Conservation (phyloP, 2,888 invertebrate genomes). For the Lasioglossum calceatum region DNA sequence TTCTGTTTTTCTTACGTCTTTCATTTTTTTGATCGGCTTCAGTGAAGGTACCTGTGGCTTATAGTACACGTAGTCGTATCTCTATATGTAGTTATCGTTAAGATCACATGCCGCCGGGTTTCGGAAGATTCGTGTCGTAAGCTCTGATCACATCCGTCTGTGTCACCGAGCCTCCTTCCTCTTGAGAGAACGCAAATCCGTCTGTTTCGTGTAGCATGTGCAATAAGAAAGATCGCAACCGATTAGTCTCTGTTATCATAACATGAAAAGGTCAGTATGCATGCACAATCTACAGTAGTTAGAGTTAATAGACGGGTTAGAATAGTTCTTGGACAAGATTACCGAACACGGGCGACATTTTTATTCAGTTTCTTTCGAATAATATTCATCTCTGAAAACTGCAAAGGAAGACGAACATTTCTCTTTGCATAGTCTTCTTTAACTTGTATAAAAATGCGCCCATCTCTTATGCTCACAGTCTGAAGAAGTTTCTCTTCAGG, state of each 20-base stretch:
- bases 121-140: conserved; percentile 96
- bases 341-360: not conserved
- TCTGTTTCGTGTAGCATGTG: conserved; percentile 86
- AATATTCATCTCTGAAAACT: not conserved
- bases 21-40: conserved; percentile 18
- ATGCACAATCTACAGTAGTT: conserved; percentile 29
- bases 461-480: not conserved
- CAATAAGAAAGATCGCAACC: conserved; percentile 71
- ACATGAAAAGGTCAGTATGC: conserved; percentile 47
- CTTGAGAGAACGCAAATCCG: conserved; percentile 99
- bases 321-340: not conserved
- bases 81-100: conserved; percentile 56
- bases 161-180: conserved; percentile 97
- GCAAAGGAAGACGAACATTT: not conserved
- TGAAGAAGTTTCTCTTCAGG: not conserved
- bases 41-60: conserved; percentile 40
- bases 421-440: not conserved
- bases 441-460: not conserved
- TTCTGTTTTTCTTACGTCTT: not conserved
- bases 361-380: not conserved
- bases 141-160: conserved; percentile 98
- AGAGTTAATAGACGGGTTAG: not conserved
- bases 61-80: conserved; percentile 52
- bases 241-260: conserved; percentile 65
- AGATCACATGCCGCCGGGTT: conserved; percentile 90